Conservation (phyloP, 1,140 invertebrate species). For the Drosophila repleta region DNA sequence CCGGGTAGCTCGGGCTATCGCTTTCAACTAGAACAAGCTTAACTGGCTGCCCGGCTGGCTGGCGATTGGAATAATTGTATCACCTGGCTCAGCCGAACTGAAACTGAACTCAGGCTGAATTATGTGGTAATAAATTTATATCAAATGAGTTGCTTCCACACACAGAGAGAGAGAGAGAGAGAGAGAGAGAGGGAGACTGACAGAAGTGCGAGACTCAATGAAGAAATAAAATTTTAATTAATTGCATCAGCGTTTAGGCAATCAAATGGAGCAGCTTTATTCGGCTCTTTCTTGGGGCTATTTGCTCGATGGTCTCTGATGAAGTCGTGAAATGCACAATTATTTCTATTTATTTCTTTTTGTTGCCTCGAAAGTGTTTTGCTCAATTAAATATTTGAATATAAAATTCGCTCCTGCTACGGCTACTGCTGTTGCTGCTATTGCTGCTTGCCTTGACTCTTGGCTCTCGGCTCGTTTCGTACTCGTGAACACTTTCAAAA, state of each 20-base stretch:
- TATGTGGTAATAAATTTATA: conserved; percentile 81
- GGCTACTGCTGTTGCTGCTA: neutral
- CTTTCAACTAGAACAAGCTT: conserved; percentile 82
- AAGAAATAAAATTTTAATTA: conserved; percentile 82
- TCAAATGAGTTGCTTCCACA: conserved; percentile 58
- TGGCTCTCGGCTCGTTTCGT: conserved; percentile 6
- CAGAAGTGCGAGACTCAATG: conserved; percentile 46
- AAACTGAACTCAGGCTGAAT: conserved; percentile 33
- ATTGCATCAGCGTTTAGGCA: conserved; percentile 80
- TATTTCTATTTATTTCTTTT: conserved; percentile 34
- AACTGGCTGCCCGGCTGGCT: conserved; percentile 48
- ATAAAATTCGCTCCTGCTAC: conserved; percentile 20
- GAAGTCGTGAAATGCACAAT: conserved; percentile 62
- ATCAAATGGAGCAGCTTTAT: conserved; percentile 69
- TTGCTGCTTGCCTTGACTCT: neutral
- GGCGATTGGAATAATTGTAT: conserved; percentile 74
- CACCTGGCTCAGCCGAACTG: conserved; percentile 44
- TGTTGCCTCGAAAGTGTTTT: conserved; percentile 31
- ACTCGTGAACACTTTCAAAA: conserved; percentile 44
- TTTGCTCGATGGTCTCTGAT: conserved; percentile 28
- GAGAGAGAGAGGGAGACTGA: neutral
- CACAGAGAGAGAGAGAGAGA: conserved; percentile 30
- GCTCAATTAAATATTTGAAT: conserved; percentile 75
- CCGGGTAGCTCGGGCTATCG: conserved; percentile 60
- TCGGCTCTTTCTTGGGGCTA: conserved; percentile 25